These are phyloP conservation scores for Leucania comma DNA, from an alignment of 2,888 invertebrate genomes.

Conservation along the genomic window DNA sequence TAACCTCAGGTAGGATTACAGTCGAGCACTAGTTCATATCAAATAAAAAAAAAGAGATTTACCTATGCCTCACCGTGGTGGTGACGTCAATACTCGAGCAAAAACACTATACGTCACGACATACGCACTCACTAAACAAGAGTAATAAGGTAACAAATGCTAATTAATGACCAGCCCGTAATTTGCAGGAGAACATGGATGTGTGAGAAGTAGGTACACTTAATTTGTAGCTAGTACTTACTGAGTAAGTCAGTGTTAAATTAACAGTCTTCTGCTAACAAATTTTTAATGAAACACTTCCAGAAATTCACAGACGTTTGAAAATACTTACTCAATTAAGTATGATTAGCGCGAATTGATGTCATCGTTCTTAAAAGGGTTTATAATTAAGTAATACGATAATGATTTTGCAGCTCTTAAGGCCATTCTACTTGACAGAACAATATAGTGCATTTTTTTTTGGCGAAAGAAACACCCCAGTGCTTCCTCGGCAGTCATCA, in stretches of 20 bases:
- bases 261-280: constrained; percentile 32
- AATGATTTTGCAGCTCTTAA: background rate
- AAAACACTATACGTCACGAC: constrained; percentile 2
- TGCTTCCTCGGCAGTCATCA: no score
- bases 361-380: background rate
- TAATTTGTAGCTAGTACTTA: constrained; percentile 21
- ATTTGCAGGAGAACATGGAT: constrained; percentile 21
- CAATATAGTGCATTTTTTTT: no score
- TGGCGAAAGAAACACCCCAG: no score
- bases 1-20: no score
- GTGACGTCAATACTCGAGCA: background rate
- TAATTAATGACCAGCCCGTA: constrained; percentile 20
- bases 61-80: background rate
- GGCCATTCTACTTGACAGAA: no score
- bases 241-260: constrained; percentile 19
- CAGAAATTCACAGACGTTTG: constrained; percentile 39
- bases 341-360: constrained; percentile 8
- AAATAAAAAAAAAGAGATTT: no score
- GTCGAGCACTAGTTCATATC: no score
- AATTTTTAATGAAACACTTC: constrained; percentile 29
- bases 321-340: constrained; percentile 7
- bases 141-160: constrained; percentile 7
- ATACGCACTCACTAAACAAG: constrained; percentile 11
- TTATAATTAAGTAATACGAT: constrained; percentile 1
- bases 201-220: constrained; percentile 1